Conservation (phyloP, 2,113 vertebrate species). For the Labrus mixtus region DNA sequence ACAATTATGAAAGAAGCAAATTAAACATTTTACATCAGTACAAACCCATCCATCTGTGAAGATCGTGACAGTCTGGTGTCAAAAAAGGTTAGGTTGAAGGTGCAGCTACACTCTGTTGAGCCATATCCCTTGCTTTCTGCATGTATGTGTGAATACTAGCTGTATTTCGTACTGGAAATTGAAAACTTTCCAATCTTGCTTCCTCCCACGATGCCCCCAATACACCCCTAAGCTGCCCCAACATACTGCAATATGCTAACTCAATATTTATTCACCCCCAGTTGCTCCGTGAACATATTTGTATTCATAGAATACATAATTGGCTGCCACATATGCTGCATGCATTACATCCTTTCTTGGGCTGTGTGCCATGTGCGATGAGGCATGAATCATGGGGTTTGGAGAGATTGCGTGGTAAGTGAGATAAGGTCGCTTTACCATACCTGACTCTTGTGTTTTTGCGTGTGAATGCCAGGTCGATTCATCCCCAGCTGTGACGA, state of each 20-base stretch:
- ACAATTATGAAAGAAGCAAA: conserved; percentile 10
- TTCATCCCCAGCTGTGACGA: conserved; percentile 97
- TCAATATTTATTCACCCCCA: conserved; percentile 32
- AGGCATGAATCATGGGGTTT: neutral
- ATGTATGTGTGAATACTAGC: conserved; percentile 1
- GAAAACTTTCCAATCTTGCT: conserved; percentile 29
- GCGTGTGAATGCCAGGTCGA: conserved; percentile 80
- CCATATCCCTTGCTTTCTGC: neutral
- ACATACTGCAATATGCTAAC: conserved; percentile 46
- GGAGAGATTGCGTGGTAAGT: conserved; percentile 8
- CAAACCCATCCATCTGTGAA: conserved; percentile 13
- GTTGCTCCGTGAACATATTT: conserved; percentile 55
- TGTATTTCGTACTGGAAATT: conserved; percentile 22
- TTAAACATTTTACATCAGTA: neutral
- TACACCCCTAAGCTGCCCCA: conserved; percentile 3
- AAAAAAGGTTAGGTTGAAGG: neutral
- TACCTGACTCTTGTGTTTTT: conserved; percentile 23
- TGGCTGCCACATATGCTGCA: conserved; percentile 50
- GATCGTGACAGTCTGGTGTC: neutral
- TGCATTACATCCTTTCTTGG: conserved; percentile 42
- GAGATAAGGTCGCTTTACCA: conserved; percentile 20
- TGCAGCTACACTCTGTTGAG: neutral
- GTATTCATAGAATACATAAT: conserved; percentile 67
- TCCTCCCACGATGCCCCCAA: conserved; percentile 12
- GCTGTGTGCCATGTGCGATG: conserved; percentile 18